Evolutionary conservation across 2,797 vertebrate species (phyloP).

Genomic region (Enteromius argenteus): DNA sequence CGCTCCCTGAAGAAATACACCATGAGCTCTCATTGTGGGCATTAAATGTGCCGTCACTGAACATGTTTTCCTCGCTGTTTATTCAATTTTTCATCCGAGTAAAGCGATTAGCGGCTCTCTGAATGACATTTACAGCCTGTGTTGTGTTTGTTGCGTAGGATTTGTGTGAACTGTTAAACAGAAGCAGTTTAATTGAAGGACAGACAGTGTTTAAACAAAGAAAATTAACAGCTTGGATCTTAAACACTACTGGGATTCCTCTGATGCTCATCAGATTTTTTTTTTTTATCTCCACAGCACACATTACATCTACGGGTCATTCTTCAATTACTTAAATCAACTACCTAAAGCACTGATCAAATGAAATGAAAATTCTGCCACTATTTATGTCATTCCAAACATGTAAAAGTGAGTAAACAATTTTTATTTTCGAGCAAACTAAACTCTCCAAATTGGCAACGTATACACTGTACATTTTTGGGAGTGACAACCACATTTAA

Average conservation of each 20-base stretch:
- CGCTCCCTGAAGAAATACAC: slow-evolving; percentile 46
- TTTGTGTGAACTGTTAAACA: slow-evolving; percentile 31
- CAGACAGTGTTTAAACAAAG: slow-evolving; percentile 21
- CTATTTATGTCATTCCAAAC: neutral
- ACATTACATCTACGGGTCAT: neutral
- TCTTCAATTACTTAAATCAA: slow-evolving; percentile 6
- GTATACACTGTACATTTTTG: no score
- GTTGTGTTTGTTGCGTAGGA: neutral
- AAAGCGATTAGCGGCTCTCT: slow-evolving; percentile 35
- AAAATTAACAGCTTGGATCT: slow-evolving; percentile 28
- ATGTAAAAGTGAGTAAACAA: neutral
- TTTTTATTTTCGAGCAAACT: neutral
- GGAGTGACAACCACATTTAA: no score
- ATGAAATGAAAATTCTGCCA: neutral
- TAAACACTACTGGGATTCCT: slow-evolving; percentile 12
- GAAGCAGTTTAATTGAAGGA: slow-evolving; percentile 28
- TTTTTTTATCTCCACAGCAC: neutral
- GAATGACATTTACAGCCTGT: slow-evolving; percentile 50
- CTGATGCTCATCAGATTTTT: neutral
- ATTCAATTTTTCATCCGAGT: slow-evolving; percentile 38
- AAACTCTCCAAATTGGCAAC: no score
- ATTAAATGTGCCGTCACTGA: slow-evolving; percentile 46
- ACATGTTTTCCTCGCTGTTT: slow-evolving; percentile 40
- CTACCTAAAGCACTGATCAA: neutral
- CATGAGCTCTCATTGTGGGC: slow-evolving; percentile 44